Base-by-base conservation (phyloP, 2,888 invertebrate genomes). In the Brachynemurus nebulosus region DNA sequence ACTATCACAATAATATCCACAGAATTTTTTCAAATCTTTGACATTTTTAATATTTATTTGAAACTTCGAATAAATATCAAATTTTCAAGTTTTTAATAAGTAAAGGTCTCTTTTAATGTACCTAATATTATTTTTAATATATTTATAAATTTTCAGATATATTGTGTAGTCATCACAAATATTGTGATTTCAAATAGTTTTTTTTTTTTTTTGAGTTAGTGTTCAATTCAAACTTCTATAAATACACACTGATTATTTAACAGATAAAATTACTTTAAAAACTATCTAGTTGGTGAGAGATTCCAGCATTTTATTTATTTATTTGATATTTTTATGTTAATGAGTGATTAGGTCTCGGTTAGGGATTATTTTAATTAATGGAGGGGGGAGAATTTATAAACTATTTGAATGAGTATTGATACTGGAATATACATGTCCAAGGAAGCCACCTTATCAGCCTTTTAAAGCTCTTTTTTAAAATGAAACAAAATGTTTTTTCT, bases 361-460 rank as follows among this genome's bases (percentile, higher is more conserved):
- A 9, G 23, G 23, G 23, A 9, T 30, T 30, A 12, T 30, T 30
- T 30, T 6, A 12, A 30, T 5, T 30, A 30, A 30, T 30, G 30
- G 30, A 30, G 14, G 14, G 30, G 30, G n/a, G n/a, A n/a, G n/a
- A n/a, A n/a, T 30, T 30, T 30, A 30, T 30, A 12, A 12, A 30
- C 30, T 30, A 30, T 30, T n/a, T 12, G 30, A 12, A 30, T 30
- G n/a, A 27, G 12, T 30, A 14, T 30, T 30, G n/a, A 30, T 30
- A 30, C 30, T 30, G 30, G 30, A 30, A 30, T 30, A 30, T 30
- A 30, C 30, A 30, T 30, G 14, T 30, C 30, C 30, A 37, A 37
- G 37, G 37, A 37, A 37, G 37, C 37, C 37, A 37, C 20, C 37
- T 37, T 37, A 37, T 37, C 37, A 37, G 37, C 37, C 37, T 37